Conservation (phyloP, 2,113 vertebrate species). For the Coryphaenoides rupestris region DNA sequence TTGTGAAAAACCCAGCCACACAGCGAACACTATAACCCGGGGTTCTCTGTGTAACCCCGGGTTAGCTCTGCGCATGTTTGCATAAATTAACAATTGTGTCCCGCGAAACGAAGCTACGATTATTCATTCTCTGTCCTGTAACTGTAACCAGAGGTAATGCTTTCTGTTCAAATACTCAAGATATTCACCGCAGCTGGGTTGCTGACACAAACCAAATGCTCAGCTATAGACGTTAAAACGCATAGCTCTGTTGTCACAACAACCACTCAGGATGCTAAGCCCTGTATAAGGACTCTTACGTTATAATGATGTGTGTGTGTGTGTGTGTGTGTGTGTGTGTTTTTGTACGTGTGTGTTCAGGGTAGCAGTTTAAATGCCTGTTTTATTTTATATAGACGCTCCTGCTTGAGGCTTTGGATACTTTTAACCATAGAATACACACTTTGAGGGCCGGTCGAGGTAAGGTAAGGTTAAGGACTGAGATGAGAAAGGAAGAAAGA, state of each 20-base stretch:
- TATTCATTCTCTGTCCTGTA: no score
- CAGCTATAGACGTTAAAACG: no score
- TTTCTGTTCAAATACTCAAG: no score
- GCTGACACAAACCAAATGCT: no score
- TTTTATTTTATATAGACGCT: background rate
- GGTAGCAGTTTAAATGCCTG: background rate
- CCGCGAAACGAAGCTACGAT: no score
- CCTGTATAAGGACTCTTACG: background rate
- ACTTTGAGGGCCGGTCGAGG: background rate
- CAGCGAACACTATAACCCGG: no score
- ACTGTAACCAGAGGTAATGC: no score
- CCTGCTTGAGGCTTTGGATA: background rate
- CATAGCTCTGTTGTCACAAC: background rate
- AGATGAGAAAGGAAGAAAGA: background rate
- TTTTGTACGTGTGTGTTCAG: conserved; percentile 3
- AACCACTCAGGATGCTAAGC: background rate
- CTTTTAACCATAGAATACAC: background rate
- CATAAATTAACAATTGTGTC: no score
- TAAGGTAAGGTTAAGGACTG: background rate
- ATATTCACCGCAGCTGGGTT: no score
- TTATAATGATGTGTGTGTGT: conserved; percentile 1
- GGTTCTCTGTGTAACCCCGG: no score
- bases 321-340: conserved; percentile 5
- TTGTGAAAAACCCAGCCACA: no score
- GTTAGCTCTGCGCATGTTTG: no score